Conservation (phyloP, 2,113 vertebrate genomes). For the Hyperopisus bebe region DNA sequence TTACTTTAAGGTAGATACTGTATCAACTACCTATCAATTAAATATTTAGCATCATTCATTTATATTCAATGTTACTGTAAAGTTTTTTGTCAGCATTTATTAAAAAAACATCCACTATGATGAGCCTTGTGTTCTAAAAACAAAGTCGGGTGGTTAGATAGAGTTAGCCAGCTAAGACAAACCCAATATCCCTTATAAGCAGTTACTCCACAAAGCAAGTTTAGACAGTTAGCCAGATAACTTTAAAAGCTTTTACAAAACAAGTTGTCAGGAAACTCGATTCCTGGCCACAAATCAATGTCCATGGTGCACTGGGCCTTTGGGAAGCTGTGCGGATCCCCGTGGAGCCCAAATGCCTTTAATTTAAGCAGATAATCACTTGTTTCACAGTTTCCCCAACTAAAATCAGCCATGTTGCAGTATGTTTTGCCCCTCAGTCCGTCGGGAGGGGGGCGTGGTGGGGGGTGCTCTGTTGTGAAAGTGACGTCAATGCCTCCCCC, state of each 20-base stretch:
- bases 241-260: neutral
- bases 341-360: neutral
- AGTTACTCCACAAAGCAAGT: neutral
- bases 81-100: no score
- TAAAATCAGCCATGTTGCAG: neutral
- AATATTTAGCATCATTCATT: neutral
- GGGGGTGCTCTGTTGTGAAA: neutral
- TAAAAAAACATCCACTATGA: neutral
- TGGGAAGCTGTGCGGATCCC: neutral
- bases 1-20: neutral
- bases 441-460: no score
- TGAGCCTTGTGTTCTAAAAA: neutral
- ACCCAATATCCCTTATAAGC: neutral
- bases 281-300: constrained; percentile 29
- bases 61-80: no score
- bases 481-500: neutral
- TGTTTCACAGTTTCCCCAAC: neutral
- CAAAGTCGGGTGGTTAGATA: neutral
- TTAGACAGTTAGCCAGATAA: neutral
- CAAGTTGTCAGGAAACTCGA: neutral
- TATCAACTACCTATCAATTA: neutral
- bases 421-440: neutral
- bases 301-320: neutral
- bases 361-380: neutral
- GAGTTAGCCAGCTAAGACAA: neutral